phyloP scores from a whole-genome alignment of 2,797 vertebrate genomes.

The Darevskia mixta region DNA sequence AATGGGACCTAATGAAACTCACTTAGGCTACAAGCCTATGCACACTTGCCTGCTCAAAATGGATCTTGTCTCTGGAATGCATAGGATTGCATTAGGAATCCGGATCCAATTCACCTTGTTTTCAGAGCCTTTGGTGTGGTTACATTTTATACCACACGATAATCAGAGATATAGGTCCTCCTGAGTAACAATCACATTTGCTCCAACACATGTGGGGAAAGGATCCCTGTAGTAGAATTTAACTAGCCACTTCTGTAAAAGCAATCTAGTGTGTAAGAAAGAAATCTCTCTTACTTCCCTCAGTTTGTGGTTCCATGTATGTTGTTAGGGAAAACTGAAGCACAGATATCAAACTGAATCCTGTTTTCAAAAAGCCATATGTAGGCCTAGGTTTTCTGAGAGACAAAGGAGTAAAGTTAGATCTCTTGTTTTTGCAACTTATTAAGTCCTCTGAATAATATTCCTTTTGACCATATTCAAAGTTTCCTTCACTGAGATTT shows the following conservation, averaged over 20 bases:
- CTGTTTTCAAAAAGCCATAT: background rate
- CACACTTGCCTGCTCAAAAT: too few relatives aligned
- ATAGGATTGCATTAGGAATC: too few relatives aligned
- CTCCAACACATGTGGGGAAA: too few relatives aligned
- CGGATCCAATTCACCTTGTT: too few relatives aligned
- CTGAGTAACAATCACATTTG: too few relatives aligned
- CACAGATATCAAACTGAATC: background rate
- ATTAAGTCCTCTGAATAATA: background rate
- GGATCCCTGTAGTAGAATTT: background rate
- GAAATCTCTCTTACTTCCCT: background rate
- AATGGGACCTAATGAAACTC: too few relatives aligned
- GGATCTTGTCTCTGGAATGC: too few relatives aligned
- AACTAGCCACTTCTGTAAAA: background rate
- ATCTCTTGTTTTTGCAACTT: background rate
- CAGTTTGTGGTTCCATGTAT: background rate
- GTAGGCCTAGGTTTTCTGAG: background rate
- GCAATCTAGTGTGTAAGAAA: background rate
- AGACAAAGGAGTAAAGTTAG: background rate
- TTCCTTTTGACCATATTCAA: background rate
- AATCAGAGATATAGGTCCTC: too few relatives aligned
- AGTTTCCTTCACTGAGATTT: background rate
- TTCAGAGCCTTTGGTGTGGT: too few relatives aligned
- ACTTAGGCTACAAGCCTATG: too few relatives aligned
- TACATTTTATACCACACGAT: too few relatives aligned
- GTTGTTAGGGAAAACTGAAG: background rate